Evolutionary conservation across 2,113 vertebrate genomes (phyloP).

Genomic region (Condylura cristata): DNA sequence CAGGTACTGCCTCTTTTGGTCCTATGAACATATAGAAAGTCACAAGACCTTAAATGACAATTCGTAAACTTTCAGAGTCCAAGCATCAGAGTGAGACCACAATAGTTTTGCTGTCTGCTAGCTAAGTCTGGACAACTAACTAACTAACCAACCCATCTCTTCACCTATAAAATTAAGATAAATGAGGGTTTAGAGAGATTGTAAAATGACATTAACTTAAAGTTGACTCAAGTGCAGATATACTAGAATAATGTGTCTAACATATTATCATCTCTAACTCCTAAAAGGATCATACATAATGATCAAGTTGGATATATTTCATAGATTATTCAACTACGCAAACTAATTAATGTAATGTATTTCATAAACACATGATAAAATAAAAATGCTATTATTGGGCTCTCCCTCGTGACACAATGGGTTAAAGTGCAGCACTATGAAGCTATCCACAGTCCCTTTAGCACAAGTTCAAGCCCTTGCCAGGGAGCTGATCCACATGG

Average conservation of each 20-base stretch:
- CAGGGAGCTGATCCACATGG: no score
- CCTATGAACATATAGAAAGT: not conserved
- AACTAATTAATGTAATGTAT: no score
- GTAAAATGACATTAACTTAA: not conserved
- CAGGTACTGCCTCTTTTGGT: not conserved
- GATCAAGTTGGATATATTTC: no score
- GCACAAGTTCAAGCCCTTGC: no score
- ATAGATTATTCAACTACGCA: no score
- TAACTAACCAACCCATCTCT: not conserved
- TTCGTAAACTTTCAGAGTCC: not conserved
- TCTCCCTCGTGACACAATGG: no score
- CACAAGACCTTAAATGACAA: not conserved
- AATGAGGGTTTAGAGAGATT: not conserved
- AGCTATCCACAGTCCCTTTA: no score
- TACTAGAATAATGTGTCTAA: not conserved
- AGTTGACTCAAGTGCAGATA: not conserved
- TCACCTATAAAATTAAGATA: not conserved
- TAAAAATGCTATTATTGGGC: no score
- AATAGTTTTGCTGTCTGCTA: not conserved
- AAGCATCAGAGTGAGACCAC: not conserved
- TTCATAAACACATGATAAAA: no score
- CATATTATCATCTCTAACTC: not conserved
- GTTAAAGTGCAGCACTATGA: no score
- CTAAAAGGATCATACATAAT: no score
- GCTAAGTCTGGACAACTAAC: not conserved